These are phyloP conservation scores for Augochlora pura DNA, from an alignment of 1,140 invertebrate species.

Conservation along the genomic window DNA sequence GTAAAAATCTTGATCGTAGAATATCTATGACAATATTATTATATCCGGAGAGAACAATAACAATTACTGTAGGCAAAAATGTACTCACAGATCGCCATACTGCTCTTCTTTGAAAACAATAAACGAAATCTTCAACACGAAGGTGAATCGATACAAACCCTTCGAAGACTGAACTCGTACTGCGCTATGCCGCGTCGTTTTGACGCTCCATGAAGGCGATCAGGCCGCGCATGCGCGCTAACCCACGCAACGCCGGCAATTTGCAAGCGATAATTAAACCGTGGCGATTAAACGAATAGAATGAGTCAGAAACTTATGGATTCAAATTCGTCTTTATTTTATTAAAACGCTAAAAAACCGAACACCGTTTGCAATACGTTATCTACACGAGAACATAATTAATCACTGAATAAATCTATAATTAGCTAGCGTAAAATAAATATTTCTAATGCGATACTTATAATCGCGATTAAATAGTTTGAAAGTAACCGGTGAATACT, in stretches of 20 bases:
- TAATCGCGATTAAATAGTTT: not conserved
- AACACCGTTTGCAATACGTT: not conserved
- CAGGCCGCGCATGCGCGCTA: not conserved
- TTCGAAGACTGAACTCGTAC: conserved; percentile 34
- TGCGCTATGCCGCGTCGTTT: conserved; percentile 27
- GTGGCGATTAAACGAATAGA: not conserved
- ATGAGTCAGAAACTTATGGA: conserved; percentile 44
- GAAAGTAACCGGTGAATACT: not conserved
- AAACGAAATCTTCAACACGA: not conserved
- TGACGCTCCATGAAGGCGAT: conserved; percentile 5
- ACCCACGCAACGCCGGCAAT: not conserved
- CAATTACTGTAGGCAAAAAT: not conserved
- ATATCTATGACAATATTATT: too few species aligned
- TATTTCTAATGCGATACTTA: not conserved
- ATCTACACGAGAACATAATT: not conserved
- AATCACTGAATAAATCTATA: not conserved
- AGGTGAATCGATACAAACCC: not conserved
- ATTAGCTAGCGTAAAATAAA: conserved; percentile 18
- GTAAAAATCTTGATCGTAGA: too few species aligned
- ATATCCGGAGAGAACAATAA: not conserved
- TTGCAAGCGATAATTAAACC: conserved; percentile 34
- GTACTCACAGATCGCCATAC: conserved; percentile 58
- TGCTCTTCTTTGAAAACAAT: not conserved
- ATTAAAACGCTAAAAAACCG: not conserved
- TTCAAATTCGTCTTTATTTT: not conserved